Conservation (phyloP, 2,113 vertebrate species). For the Siniperca knerii region DNA sequence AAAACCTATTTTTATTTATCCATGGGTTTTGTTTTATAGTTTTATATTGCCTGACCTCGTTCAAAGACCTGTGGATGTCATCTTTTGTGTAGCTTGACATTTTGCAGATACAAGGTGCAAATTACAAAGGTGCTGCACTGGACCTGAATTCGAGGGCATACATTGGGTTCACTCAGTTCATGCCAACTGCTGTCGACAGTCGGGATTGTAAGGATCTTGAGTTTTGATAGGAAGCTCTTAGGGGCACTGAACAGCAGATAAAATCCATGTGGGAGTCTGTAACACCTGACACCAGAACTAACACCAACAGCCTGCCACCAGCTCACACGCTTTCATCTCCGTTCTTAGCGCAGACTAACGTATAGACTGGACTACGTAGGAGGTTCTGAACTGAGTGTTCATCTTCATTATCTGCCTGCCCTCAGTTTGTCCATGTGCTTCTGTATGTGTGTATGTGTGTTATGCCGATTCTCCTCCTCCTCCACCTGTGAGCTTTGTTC, state of each 20-base stretch:
- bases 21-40: background rate
- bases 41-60: background rate
- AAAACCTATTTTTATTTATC: background rate
- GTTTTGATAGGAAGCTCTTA: slow-evolving; percentile 48
- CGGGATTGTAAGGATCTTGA: slow-evolving; percentile 59
- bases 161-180: slow-evolving; percentile 30
- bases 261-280: slow-evolving; percentile 48
- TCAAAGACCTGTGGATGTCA: background rate
- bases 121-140: background rate
- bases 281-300: slow-evolving; percentile 57
- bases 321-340: slow-evolving; percentile 46
- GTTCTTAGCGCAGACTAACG: slow-evolving; percentile 16
- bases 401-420: slow-evolving; percentile 24
- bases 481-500: slow-evolving; percentile 15
- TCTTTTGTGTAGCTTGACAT: background rate
- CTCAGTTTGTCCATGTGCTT: background rate
- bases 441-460: background rate
- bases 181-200: slow-evolving; percentile 18
- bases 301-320: slow-evolving; percentile 40
- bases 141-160: background rate
- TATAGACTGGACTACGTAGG: background rate
- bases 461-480: background rate
- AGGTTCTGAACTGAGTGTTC: slow-evolving; percentile 12
- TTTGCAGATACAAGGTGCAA: background rate
- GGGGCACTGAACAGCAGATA: slow-evolving; percentile 29